Conservation (phyloP, 35 echinoderm and acorn worm genomes). For the Diadema setosum region DNA sequence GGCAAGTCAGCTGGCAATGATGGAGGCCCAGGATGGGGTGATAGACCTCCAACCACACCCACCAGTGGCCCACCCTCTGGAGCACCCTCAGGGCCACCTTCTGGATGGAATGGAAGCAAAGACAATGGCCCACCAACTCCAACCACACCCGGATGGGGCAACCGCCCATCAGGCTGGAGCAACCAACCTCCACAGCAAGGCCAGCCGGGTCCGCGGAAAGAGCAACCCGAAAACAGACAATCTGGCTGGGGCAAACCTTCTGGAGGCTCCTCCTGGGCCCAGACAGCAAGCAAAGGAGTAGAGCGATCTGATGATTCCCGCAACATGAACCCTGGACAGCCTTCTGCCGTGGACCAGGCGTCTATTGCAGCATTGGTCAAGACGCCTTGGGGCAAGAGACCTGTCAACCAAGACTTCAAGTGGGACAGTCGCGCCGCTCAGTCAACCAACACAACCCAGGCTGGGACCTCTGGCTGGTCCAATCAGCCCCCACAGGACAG, state of each 20-base stretch:
- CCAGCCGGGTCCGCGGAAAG: background rate
- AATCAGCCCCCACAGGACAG: background rate
- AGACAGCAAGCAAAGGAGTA: slow-evolving; percentile 26
- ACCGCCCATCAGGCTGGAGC: background rate
- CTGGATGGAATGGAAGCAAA: slow-evolving; percentile 9
- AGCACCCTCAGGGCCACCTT: background rate
- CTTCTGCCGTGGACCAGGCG: background rate
- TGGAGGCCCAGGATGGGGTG: background rate
- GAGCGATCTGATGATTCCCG: background rate
- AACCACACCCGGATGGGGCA: background rate
- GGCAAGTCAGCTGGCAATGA: background rate
- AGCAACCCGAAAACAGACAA: background rate
- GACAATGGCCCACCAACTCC: background rate
- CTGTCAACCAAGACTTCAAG: slow-evolving; percentile 54
- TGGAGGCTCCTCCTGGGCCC: slow-evolving; percentile 8
- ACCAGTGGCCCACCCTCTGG: background rate
- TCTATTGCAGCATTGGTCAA: background rate
- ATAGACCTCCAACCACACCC: background rate
- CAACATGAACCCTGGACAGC: background rate
- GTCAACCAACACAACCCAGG: background rate
- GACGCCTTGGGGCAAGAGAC: slow-evolving; percentile 72
- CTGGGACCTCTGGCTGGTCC: slow-evolving; percentile 71
- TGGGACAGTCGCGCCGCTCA: slow-evolving; percentile 32
- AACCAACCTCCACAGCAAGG: background rate
- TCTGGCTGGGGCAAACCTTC: slow-evolving; percentile 2